Conservation (phyloP, 2,888 invertebrate species). For the Nemotelus pantherinus region DNA sequence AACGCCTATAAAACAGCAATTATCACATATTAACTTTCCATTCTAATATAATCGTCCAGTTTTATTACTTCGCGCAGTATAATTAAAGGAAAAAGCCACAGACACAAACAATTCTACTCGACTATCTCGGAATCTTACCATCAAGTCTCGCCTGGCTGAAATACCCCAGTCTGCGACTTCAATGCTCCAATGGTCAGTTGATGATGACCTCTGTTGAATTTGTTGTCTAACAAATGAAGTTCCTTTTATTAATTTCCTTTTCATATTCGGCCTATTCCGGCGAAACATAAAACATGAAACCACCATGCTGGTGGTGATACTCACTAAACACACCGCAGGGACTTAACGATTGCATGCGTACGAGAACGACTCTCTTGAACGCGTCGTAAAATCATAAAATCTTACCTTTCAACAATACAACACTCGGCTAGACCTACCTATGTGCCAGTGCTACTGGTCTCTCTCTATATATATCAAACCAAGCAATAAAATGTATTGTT, state of each 20-base stretch:
- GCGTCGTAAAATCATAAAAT: slow-evolving; percentile 22
- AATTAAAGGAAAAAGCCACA: neutral
- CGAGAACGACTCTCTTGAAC: neutral
- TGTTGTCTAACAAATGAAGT: slow-evolving; percentile 8
- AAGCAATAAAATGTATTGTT: slow-evolving; percentile 29
- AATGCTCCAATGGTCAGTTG: too few relatives aligned
- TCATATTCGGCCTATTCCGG: neutral
- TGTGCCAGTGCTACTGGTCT: slow-evolving; percentile 16
- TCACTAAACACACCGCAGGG: too few relatives aligned
- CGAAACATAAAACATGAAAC: too few relatives aligned
- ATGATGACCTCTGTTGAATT: neutral
- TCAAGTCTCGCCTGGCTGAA: too few relatives aligned
- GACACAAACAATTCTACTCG: neutral
- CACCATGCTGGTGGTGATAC: too few relatives aligned
- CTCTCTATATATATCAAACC: neutral
- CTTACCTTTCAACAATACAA: slow-evolving; percentile 17
- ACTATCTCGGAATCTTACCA: too few relatives aligned
- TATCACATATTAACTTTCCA: slow-evolving; percentile 30
- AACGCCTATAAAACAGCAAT: slow-evolving; percentile 18
- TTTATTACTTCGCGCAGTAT: slow-evolving; percentile 20
- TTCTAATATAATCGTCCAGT: slow-evolving; percentile 5
- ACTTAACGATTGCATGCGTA: too few relatives aligned
- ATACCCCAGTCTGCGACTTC: too few relatives aligned
- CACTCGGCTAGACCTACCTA: neutral
- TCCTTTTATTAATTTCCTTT: slow-evolving; percentile 6